Base-by-base conservation (phyloP, 2,113 vertebrate species). In the Cyanoliseus patagonus region DNA sequence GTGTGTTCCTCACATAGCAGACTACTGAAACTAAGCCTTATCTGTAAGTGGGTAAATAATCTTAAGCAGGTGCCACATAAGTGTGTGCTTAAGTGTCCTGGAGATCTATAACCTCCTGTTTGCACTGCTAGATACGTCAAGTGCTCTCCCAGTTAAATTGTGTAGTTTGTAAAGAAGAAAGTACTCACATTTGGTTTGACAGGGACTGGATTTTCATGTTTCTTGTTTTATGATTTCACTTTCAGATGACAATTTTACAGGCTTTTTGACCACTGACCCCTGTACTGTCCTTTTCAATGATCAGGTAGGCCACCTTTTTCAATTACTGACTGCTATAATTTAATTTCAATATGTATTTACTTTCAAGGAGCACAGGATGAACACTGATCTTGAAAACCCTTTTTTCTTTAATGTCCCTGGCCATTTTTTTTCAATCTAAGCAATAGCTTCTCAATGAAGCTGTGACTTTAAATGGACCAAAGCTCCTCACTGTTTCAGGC, bases 81-180 rank as follows among this genome's bases (percentile, higher is more conserved):
- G 23, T 13, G 18, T 77, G 70, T 46, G 15, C 17, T 78, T 49
- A 55, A 51, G 27, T 11, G 17, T 53, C 13, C 24, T 20, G 22
- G 27, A 49, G 59, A 49, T 35, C 68, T 62, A 15, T 31, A 91
- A 67, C 39, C 31, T 67, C 27, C 52, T 14, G 4, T 37, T 47
- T 31, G 6, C 0, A 1, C 15, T 64, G n/a, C 17, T 35, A 27
- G n/a, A 30, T 33, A 31, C 0, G 7, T 28, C 31, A 44, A 51
- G 31, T 17, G 49, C 20, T 7, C 25, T 41, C 51, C 44, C 55
- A 42, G 6, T 33, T n/a, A 53, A 51, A 28, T 5, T 4, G 6
- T 16, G 10, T 0, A 3, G 17, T 24, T 49, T 15, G 23, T 22
- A 6, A 57, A 74, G 30, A 44, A 63, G 33, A 30, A 74, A 33